Evolutionary conservation across 2,888 invertebrate species (phyloP).

Genomic region (Diarsia rubi): DNA sequence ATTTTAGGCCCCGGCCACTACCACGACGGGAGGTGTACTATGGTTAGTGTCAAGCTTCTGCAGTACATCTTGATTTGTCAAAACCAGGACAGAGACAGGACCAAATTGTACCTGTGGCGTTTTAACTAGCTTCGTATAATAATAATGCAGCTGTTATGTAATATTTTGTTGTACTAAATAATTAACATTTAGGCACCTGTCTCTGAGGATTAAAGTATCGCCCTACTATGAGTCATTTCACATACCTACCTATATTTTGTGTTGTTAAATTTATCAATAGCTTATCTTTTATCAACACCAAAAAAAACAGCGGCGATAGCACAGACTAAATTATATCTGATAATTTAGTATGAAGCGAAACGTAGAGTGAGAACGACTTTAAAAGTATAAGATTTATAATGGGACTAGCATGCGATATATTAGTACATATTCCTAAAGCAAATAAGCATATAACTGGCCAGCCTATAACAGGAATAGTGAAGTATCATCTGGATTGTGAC

Average conservation of each 20-base stretch:
- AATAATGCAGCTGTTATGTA: too few species aligned
- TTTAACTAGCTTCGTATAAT: too few species aligned
- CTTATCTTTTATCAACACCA: slow-evolving; percentile 8
- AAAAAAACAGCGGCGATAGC: not conserved
- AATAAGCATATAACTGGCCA: slow-evolving; percentile 60
- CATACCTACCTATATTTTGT: not conserved
- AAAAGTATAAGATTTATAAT: slow-evolving; percentile 35
- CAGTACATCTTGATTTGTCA: too few species aligned
- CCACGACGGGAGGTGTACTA: too few species aligned
- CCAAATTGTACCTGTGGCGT: too few species aligned
- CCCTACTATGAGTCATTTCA: not conserved
- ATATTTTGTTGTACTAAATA: too few species aligned
- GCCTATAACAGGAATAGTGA: slow-evolving; percentile 61
- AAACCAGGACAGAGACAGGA: too few species aligned
- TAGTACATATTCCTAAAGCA: slow-evolving; percentile 50
- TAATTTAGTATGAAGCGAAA: slow-evolving; percentile 2
- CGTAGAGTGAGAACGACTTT: not conserved
- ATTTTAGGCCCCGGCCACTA: too few species aligned
- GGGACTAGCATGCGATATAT: slow-evolving; percentile 68
- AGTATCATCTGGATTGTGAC: slow-evolving; percentile 61
- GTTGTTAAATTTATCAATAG: not conserved
- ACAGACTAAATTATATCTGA: not conserved
- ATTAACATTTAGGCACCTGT: too few species aligned
- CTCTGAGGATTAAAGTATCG: too few species aligned
- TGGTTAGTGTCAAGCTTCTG: too few species aligned